phyloP scores from a whole-genome alignment of 2,797 vertebrate genomes.

The Poeciliopsis presidionis region DNA sequence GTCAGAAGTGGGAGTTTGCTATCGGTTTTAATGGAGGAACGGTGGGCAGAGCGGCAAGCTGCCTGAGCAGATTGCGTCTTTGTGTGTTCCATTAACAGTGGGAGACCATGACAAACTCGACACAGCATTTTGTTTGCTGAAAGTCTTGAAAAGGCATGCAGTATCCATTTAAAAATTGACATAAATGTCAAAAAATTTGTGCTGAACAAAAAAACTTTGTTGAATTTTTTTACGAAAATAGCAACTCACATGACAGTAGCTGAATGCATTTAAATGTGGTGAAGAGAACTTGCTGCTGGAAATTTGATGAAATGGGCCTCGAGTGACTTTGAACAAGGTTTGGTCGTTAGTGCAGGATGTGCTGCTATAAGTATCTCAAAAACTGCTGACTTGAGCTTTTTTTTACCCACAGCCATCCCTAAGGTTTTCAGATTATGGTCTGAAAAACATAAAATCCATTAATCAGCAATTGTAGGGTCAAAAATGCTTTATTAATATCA shows the following conservation, averaged over 20 bases:
- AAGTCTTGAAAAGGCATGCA: background rate
- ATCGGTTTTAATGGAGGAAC: constrained; percentile 44
- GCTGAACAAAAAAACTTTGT: background rate
- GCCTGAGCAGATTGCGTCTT: constrained; percentile 25
- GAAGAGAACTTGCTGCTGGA: background rate
- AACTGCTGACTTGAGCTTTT: background rate
- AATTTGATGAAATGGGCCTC: background rate
- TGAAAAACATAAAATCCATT: background rate
- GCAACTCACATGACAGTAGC: background rate
- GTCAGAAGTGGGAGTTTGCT: constrained; percentile 59
- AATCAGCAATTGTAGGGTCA: background rate
- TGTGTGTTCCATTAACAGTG: constrained; percentile 28
- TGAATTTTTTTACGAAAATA: background rate
- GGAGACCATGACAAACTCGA: constrained; percentile 28
- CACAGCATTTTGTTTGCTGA: constrained; percentile 14
- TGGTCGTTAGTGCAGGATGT: background rate
- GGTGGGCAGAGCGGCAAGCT: constrained; percentile 39
- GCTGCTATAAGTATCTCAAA: background rate
- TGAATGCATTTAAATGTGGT: background rate
- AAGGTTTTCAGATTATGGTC: background rate
- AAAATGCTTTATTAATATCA: background rate
- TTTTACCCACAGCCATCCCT: background rate
- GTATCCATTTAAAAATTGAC: background rate
- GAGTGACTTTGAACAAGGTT: background rate
- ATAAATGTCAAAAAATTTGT: background rate